Evolutionary conservation across 1,140 invertebrate species (phyloP).

Genomic region (Ditylenchus dipsaci): DNA sequence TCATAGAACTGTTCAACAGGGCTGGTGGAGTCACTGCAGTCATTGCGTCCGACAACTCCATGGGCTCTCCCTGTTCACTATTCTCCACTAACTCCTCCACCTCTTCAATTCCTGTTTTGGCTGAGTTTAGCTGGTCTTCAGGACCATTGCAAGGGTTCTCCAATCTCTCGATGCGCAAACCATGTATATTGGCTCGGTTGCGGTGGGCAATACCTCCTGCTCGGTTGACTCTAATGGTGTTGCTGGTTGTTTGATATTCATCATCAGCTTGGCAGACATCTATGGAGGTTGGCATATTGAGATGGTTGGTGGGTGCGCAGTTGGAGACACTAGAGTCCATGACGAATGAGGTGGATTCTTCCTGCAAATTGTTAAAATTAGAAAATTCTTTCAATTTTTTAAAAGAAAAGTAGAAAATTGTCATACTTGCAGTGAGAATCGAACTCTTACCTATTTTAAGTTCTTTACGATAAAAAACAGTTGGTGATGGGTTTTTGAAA

Average conservation of each 20-base stretch:
- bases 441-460: too few relatives aligned
- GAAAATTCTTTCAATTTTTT: too few relatives aligned
- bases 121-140: too few relatives aligned
- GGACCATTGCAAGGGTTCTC: neutral
- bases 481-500: too few relatives aligned
- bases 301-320: neutral
- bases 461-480: too few relatives aligned
- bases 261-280: too few relatives aligned
- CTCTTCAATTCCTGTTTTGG: neutral
- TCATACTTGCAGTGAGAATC: too few relatives aligned
- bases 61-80: neutral
- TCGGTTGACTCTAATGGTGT: too few relatives aligned
- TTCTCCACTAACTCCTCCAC: neutral
- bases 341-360: neutral
- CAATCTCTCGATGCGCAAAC: neutral
- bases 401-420: too few relatives aligned
- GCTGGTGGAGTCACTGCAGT: neutral
- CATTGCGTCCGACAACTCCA: neutral
- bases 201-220: too few relatives aligned
- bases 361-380: conserved; percentile 1
- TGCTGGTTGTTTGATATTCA: too few relatives aligned
- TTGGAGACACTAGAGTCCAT: neutral
- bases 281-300: too few relatives aligned
- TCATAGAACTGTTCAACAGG: neutral
- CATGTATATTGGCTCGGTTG: neutral